phyloP scores from a whole-genome alignment of 2,888 invertebrate genomes.

The Ceraclea dissimilis region DNA sequence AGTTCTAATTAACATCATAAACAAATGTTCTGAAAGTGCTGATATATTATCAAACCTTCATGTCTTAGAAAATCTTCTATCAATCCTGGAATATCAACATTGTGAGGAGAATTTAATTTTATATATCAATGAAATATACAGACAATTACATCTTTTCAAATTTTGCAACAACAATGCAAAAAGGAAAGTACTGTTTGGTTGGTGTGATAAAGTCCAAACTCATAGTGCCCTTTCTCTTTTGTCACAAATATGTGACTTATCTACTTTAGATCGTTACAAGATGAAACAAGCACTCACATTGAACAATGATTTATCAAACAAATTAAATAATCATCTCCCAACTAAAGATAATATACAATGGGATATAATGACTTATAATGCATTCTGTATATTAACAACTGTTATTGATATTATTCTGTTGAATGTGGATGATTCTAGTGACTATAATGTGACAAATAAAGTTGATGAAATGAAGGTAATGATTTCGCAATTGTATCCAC shows the following conservation, averaged over 20 bases:
- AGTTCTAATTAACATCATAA: constrained; percentile 45
- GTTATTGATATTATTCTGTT: constrained; percentile 44
- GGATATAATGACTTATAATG: constrained; percentile 46
- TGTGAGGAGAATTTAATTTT: constrained; percentile 41
- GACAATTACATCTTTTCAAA: constrained; percentile 44
- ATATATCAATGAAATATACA: constrained; percentile 45
- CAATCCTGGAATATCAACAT: constrained; percentile 38
- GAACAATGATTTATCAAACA: constrained; percentile 42
- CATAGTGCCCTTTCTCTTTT: constrained; percentile 46
- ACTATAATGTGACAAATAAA: constrained; percentile 36
- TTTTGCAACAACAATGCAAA: constrained; percentile 46
- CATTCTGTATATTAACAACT: constrained; percentile 46
- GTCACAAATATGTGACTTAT: constrained; percentile 45
- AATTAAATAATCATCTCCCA: constrained; percentile 35
- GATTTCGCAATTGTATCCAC: constrained; percentile 42
- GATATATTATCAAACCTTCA: constrained; percentile 41
- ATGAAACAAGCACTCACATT: constrained; percentile 42
- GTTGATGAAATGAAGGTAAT: constrained; percentile 44
- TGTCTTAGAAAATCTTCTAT: constrained; percentile 44
- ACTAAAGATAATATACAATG: constrained; percentile 28
- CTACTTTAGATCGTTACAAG: constrained; percentile 45
- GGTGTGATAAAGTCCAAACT: constrained; percentile 41
- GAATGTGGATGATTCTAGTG: constrained; percentile 35
- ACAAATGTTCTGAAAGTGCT: constrained; percentile 40
- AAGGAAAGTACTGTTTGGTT: constrained; percentile 45